Evolutionary conservation across 2,113 vertebrate species (phyloP).

Genomic region (Noctilio leporinus): DNA sequence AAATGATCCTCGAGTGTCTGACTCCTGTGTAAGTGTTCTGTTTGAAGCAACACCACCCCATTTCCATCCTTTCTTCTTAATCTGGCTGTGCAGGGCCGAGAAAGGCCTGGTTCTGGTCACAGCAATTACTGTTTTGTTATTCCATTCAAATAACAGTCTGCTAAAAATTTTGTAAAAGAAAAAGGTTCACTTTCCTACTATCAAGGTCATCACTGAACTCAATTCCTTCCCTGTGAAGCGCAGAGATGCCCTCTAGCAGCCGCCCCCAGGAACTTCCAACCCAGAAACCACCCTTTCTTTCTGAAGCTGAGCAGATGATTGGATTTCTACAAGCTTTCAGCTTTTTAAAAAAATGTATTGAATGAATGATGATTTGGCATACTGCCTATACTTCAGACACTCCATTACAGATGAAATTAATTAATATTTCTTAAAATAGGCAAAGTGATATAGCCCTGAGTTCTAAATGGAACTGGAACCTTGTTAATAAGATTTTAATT

Average conservation of each 20-base stretch:
- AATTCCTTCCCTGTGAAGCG: slow-evolving; percentile 63
- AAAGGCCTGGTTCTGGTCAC: not conserved
- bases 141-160: slow-evolving; percentile 33
- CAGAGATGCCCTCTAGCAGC: slow-evolving; percentile 84
- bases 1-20: not conserved
- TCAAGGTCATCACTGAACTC: slow-evolving; percentile 71
- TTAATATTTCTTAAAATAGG: slow-evolving; percentile 32
- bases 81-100: not conserved
- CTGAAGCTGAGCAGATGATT: slow-evolving; percentile 26
- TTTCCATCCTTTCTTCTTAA: not conserved
- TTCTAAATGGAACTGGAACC: slow-evolving; percentile 43
- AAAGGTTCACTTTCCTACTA: slow-evolving; percentile 13
- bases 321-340: slow-evolving; percentile 22
- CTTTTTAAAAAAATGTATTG: not conserved
- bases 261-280: slow-evolving; percentile 65
- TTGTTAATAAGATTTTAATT: slow-evolving; percentile 62
- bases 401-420: slow-evolving; percentile 36
- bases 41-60: not conserved
- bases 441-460: not conserved
- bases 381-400: not conserved
- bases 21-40: not conserved
- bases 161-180: slow-evolving; percentile 32
- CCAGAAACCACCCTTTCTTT: slow-evolving; percentile 17
- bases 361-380: slow-evolving; percentile 6
- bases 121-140: slow-evolving; percentile 4